phyloP scores from a whole-genome alignment of 1,140 invertebrate species.

The Eriocheir sinensis region DNA sequence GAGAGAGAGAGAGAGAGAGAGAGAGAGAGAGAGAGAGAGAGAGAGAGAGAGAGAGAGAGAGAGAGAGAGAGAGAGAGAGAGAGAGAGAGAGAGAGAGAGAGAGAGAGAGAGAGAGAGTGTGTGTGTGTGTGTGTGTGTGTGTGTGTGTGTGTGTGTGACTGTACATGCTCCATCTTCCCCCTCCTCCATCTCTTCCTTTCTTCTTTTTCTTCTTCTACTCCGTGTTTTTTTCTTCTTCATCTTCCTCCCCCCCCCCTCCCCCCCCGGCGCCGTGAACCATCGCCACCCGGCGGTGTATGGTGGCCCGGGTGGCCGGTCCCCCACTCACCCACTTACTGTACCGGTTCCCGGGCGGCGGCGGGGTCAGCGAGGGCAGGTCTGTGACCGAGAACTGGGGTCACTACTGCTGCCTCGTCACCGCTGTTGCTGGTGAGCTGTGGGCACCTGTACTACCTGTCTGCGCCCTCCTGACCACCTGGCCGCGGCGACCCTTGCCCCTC shows the following conservation, averaged over 20 bases:
- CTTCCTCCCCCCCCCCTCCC: not conserved
- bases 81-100: no score
- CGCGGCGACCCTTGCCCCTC: not conserved
- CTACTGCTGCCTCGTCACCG: not conserved
- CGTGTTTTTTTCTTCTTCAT: not conserved
- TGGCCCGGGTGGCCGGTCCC: not conserved
- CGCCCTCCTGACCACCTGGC: not conserved
- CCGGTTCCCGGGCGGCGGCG: slow-evolving; percentile 44
- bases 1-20: not conserved
- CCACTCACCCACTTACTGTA: slow-evolving; percentile 57
- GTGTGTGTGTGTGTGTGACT: not conserved
- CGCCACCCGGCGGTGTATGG: not conserved
- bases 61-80: no score
- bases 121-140: not conserved
- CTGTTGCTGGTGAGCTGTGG: not conserved
- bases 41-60: not conserved
- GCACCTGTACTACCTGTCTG: not conserved
- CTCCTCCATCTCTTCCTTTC: not conserved
- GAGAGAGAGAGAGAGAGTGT: not conserved
- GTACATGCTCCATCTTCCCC: not conserved
- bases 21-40: not conserved
- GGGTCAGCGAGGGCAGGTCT: slow-evolving; percentile 58
- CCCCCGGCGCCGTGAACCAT: not conserved
- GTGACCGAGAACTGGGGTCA: slow-evolving; percentile 45
- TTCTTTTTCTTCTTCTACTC: not conserved